These are phyloP conservation scores for Aphrophora alni DNA, from an alignment of 2,888 invertebrate species.

Conservation along the genomic window DNA sequence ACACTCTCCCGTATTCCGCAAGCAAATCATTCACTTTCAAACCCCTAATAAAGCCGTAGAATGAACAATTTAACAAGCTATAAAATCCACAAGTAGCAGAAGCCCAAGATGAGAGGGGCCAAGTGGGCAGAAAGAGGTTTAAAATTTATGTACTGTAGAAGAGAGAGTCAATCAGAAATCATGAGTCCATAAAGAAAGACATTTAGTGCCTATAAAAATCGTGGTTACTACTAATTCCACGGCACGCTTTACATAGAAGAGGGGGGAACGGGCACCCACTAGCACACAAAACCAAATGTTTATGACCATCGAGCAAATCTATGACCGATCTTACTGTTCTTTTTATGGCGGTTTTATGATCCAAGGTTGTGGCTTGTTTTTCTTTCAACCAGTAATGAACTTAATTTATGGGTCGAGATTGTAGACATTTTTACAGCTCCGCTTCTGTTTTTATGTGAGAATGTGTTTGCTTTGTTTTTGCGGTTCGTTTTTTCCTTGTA, in stretches of 20 bases:
- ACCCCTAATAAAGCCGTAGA: background rate
- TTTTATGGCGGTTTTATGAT: background rate
- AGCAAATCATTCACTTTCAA: background rate
- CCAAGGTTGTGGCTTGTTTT: background rate
- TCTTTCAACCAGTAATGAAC: background rate
- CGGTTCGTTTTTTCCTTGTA: too few relatives aligned
- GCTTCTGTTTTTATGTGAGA: background rate
- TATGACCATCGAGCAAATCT: background rate
- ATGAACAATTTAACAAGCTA: background rate
- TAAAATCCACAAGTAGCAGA: slow-evolving; percentile 3
- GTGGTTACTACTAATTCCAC: background rate
- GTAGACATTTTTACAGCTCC: background rate
- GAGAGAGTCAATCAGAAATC: slow-evolving; percentile 9
- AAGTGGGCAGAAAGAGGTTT: background rate
- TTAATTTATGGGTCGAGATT: background rate
- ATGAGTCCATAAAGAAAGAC: background rate
- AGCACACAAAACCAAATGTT: slow-evolving; percentile 9
- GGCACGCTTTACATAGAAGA: background rate
- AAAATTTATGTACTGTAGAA: background rate
- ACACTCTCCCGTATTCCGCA: too few relatives aligned
- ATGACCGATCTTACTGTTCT: background rate
- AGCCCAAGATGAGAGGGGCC: background rate
- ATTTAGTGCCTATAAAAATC: background rate
- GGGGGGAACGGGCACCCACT: background rate
- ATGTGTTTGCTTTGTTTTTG: background rate